phyloP scores from a whole-genome alignment of 2,113 vertebrate species.

The Gorsachius goisagi region DNA sequence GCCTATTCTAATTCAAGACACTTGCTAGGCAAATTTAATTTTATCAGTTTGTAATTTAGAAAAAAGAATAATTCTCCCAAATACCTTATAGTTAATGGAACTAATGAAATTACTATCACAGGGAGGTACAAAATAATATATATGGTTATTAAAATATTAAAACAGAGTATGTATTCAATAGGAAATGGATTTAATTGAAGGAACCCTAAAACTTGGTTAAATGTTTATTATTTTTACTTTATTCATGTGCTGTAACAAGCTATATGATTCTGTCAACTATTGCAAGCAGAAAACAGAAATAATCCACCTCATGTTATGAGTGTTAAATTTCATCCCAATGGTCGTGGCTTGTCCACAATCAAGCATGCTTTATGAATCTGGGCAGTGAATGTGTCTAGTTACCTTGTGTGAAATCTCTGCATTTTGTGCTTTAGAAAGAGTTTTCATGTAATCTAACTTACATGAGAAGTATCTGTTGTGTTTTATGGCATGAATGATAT shows the following conservation, averaged over 20 bases:
- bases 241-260: not conserved
- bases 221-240: not conserved
- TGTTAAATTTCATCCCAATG: not conserved
- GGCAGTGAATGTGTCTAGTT: not conserved
- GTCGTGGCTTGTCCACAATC: not conserved
- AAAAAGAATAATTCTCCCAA: not conserved
- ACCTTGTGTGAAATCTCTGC: not conserved
- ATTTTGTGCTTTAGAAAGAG: not conserved
- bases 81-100: not conserved
- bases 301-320: not conserved
- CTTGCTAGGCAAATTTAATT: not conserved
- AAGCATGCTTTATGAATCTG: not conserved
- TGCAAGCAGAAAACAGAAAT: not conserved
- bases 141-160: not conserved
- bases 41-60: not conserved
- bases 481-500: rapidly evolving
- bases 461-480: not conserved
- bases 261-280: not conserved
- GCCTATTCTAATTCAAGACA: not conserved
- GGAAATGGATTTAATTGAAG: not conserved
- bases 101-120: not conserved
- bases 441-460: not conserved
- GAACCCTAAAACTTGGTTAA: not conserved
- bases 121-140: not conserved
- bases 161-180: not conserved